Percentiles rank a stretch among this genome's conserved stretches.
Conservation (phyloP, 2,113 vertebrate species). For the Mesitornis unicolor region DNA sequence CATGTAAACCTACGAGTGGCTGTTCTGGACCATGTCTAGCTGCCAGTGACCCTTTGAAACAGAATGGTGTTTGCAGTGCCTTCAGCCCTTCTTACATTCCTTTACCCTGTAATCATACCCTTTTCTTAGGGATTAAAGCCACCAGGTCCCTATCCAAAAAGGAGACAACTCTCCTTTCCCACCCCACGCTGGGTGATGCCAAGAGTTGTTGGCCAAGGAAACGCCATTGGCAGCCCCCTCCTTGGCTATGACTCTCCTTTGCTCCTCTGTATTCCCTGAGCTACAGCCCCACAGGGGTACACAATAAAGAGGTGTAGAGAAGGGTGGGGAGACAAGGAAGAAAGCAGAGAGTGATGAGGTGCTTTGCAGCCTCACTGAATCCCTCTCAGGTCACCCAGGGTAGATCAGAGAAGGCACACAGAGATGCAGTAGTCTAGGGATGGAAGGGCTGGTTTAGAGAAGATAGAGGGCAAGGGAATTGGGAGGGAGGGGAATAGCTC, state of each 20-base stretch:
- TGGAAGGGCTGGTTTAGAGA: background rate
- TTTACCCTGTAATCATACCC: background rate
- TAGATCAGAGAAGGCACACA: background rate
- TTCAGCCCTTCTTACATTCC: background rate
- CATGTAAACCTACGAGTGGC: background rate
- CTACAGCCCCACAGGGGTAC: background rate
- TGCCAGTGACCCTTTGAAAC: background rate
- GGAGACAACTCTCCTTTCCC: background rate
- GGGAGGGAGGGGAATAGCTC: background rate
- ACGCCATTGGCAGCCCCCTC: background rate
- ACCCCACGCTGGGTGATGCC: background rate
- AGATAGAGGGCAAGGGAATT: background rate
- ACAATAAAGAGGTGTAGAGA: background rate
- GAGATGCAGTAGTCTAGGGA: background rate
- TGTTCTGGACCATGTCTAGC: background rate
- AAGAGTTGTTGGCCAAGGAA: background rate
- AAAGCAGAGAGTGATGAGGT: background rate
- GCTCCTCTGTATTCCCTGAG: rapidly evolving
- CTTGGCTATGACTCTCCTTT: background rate
- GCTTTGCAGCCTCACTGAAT: background rate
- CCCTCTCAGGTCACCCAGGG: background rate
- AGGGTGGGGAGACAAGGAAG: background rate
- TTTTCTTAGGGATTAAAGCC: background rate
- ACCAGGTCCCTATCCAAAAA: background rate
- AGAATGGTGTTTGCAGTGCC: background rate